A percentile compares a stretch with the other conserved stretches of the same genome.
Conservation (phyloP, 2,797 vertebrate genomes). For the Phylloscopus collybita region DNA sequence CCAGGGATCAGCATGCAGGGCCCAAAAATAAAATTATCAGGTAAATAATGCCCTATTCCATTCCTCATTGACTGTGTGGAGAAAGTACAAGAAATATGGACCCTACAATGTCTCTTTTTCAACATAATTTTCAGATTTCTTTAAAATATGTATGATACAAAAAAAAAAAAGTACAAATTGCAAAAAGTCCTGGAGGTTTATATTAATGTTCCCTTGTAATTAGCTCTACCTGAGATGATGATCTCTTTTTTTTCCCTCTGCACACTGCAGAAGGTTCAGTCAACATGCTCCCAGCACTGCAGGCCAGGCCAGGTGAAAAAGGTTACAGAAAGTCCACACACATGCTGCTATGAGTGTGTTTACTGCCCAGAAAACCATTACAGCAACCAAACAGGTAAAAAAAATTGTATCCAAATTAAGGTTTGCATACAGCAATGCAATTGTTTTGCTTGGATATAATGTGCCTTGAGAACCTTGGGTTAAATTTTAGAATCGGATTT, state of each 20-base stretch:
- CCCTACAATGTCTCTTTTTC: background rate
- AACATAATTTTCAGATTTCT: background rate
- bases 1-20: background rate
- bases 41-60: background rate
- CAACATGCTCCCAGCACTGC: conserved; percentile 86
- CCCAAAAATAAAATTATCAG: background rate
- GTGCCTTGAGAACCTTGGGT: background rate
- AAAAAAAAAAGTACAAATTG: background rate
- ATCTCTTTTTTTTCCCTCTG: background rate
- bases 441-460: background rate
- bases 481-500: background rate
- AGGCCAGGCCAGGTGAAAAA: conserved; percentile 87
- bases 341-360: conserved; percentile 89
- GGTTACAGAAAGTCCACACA: conserved; percentile 84
- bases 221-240: background rate
- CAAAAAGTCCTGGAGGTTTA: background rate
- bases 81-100: background rate
- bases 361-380: conserved; percentile 87
- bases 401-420: background rate
- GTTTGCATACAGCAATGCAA: background rate
- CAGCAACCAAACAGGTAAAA: conserved; percentile 83
- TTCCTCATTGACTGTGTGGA: background rate
- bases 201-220: background rate
- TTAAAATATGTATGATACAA: background rate
- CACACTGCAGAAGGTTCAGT: conserved; percentile 77